Base-by-base conservation (phyloP, 2,888 invertebrate genomes). In the Philhelius pedissequus region DNA sequence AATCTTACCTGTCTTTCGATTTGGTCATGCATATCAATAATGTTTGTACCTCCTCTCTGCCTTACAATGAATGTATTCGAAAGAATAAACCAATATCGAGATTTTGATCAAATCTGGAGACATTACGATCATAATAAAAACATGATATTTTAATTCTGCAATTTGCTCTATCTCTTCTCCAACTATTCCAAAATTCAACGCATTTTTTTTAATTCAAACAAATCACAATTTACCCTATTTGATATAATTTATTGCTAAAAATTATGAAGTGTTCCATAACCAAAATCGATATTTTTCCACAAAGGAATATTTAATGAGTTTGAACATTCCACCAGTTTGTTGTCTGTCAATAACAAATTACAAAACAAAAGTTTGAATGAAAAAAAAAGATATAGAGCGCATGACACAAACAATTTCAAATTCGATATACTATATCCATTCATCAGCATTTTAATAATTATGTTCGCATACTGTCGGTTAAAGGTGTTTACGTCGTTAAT, bases 271-370 rank as follows among this genome's bases (percentile, higher is more conserved):
- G 20, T 48, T 15, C 11, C 45, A 9, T 38, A 62, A 43, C 32
- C 25, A 62, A 74, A 80, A 80, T 80, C 79, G 54, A 81, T 81
- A 76, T 18, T 70, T 50, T 70, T 18, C 18, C 64, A 20, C 32
- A 50, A 68, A 62, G 18, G 64, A 69, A 70, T 50, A 50, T 15
- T 9, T n/a, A 64, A 81, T 58, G 58, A 58, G 70, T 27, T 56
- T 50, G 48, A 69, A 20, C 18, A 56, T 58, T 68, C 18, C 40
- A n/a, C n/a, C n/a, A n/a, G n/a, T n/a, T n/a, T n/a, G 8, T 50
- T 11, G 35, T 30, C 20, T 62, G 45, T 45, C 40, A 60, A n/a
- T n/a, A 32, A 64, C 30, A 48, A 64, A 20, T 62, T 30, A 40
- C 22, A 58, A n/a, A 7, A 35, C 43, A 15, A 18, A 64, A 45